These are phyloP conservation scores for Drosophila subobscura DNA, from an alignment of 1,140 invertebrate species.

Conservation along the genomic window DNA sequence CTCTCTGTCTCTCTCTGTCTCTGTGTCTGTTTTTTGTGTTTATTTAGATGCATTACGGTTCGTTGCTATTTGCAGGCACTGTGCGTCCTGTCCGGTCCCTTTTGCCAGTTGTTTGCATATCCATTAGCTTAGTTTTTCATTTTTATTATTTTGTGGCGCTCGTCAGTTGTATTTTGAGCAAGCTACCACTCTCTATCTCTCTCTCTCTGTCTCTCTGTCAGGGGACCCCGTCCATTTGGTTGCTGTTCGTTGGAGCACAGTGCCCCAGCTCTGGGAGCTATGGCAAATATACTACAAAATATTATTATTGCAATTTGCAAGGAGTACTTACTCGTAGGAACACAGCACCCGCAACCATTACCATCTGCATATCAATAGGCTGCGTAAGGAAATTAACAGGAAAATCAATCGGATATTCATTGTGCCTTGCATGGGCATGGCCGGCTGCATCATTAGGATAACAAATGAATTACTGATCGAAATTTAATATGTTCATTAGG, in stretches of 20 bases:
- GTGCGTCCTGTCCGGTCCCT: conserved; percentile 52
- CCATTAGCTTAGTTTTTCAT: conserved; percentile 52
- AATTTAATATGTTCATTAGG: conserved; percentile 16
- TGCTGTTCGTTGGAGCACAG: conserved; percentile 40
- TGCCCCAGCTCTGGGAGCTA: conserved; percentile 9
- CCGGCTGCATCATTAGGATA: conserved; percentile 25
- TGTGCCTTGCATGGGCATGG: conserved; percentile 2
- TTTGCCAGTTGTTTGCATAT: conserved; percentile 64
- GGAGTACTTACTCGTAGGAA: neutral
- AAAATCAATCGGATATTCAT: conserved; percentile 24
- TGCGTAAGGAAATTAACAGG: conserved; percentile 8
- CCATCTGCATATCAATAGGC: conserved; percentile 31
- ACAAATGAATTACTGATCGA: conserved; percentile 27
- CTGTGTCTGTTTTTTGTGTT: conserved; percentile 52
- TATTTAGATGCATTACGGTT: conserved; percentile 70
- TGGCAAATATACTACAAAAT: conserved; percentile 38
- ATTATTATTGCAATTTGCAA: conserved; percentile 7
- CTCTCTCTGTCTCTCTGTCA: conserved; percentile 10
- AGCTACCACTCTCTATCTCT: neutral
- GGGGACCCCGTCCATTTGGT: conserved; percentile 26
- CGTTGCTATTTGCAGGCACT: conserved; percentile 57
- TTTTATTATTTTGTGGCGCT: conserved; percentile 36
- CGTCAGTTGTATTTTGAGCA: conserved; percentile 37
- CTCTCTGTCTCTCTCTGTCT: conserved; percentile 6
- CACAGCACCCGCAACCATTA: conserved; percentile 14